Evolutionary conservation across 2,797 vertebrate species (phyloP).

Genomic region (Enteromius afrohamiltoni): DNA sequence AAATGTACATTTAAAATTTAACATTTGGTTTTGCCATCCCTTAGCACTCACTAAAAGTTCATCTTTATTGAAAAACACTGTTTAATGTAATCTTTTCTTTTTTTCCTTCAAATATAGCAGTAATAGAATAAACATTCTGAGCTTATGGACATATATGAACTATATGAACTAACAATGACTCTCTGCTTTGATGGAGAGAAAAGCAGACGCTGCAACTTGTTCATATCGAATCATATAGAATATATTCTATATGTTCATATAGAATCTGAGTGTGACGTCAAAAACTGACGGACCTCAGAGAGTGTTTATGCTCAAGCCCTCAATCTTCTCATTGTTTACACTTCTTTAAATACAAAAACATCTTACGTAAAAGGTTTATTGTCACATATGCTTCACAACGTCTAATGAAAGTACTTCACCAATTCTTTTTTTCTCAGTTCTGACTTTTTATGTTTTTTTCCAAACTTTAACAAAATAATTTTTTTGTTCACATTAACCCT

Average conservation of each 20-base stretch:
- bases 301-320: background rate
- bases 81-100: background rate
- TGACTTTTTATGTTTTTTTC: too few species aligned
- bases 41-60: background rate
- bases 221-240: too few species aligned
- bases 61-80: background rate
- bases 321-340: background rate
- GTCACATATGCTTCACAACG: background rate
- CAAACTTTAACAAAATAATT: too few species aligned
- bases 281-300: conserved; percentile 32
- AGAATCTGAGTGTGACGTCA: conserved; percentile 41
- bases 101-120: background rate
- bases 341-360: background rate
- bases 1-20: too few species aligned
- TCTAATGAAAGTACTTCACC: background rate
- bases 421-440: background rate
- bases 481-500: too few species aligned
- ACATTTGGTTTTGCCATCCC: background rate
- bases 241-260: too few species aligned
- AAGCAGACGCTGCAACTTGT: conserved; percentile 30
- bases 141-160: conserved; percentile 39
- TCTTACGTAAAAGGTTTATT: background rate
- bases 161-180: background rate
- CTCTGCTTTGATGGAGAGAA: conserved; percentile 46
- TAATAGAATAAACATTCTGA: conserved; percentile 36